Evolutionary conservation across 2,888 invertebrate species (phyloP), one percentile per base, ranked within the genome.

Genomic region (Tenthredo scrophulariae): DNA sequence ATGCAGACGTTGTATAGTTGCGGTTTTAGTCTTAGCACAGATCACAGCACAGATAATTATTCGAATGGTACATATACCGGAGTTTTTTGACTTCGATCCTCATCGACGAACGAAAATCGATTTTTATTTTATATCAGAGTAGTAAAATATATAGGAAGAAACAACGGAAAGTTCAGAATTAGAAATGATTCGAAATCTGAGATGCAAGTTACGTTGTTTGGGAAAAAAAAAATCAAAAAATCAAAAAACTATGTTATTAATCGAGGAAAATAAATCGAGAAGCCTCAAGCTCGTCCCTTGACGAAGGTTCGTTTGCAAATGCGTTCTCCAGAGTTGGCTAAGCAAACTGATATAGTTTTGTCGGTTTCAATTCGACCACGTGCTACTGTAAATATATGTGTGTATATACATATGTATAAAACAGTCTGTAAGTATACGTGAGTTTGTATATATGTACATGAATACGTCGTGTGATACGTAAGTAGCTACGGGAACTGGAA

Each of bases 351-450:
- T 83, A 87, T 84, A 85, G 84, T 87, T 87, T 86, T 43, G 87
- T 85, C 86, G 86, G 58, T 82, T 86, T 87, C 70, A 84, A 88
- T 87, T 80, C 86, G 85, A 88, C 86, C 87, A 84, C 85, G 85
- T 80, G 80, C 80, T 80, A 62, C 15, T 37, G 77, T 54, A 9
- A 33, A 29, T 40, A 18, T 37, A 22, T 26, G 10, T 4, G 13
- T 22, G 18, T 43, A 13, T 72, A 22, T 10, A 5, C 13, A 7
- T 43, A 43, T 43, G 13, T 3, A 40, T 70, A 1, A 46, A 46
- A 46, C 13, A n/a, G 13, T 26, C 1, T 43, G 0, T 43, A 22
- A 18, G 37, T 22, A 29, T 74, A 15, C 1, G 74, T 50, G 10
- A 18, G 29, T 37, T 37, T 37, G 37, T 37, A 33, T 7, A 13